Percentiles rank a stretch among this genome's conserved stretches.
Conservation (phyloP, 2,797 vertebrate species). For the Coreius guichenoti region DNA sequence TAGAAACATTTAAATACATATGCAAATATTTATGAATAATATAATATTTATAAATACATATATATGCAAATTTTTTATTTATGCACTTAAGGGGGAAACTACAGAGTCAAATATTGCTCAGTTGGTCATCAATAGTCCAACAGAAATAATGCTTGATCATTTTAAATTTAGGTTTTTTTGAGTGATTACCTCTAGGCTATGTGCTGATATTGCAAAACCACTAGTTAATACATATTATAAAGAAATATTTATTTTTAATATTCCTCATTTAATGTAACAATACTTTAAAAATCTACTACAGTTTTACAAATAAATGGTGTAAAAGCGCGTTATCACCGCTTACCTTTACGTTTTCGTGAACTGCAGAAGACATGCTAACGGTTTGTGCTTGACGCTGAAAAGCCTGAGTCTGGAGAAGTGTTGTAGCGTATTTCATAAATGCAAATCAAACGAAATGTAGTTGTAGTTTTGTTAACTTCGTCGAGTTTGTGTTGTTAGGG, state of each 20-base stretch:
- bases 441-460: background rate
- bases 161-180: background rate
- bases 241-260: background rate
- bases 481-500: background rate
- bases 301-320: too few species aligned
- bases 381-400: background rate
- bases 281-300: background rate
- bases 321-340: background rate
- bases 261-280: background rate
- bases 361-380: conserved; percentile 47
- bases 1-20: background rate
- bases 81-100: background rate
- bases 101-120: background rate
- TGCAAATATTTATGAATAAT: background rate
- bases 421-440: background rate
- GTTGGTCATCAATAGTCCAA: background rate
- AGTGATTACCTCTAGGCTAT: background rate
- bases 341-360: conserved; percentile 65
- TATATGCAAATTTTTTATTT: background rate
- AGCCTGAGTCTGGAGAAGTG: background rate
- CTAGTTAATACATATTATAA: background rate
- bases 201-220: background rate
- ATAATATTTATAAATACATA: background rate
- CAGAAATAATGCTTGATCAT: background rate
- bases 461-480: background rate